Percentiles rank a stretch among this genome's conserved stretches.
These are phyloP conservation scores for Takifugu flavidus DNA, from an alignment of 2,113 vertebrate genomes.

Conservation along the genomic window DNA sequence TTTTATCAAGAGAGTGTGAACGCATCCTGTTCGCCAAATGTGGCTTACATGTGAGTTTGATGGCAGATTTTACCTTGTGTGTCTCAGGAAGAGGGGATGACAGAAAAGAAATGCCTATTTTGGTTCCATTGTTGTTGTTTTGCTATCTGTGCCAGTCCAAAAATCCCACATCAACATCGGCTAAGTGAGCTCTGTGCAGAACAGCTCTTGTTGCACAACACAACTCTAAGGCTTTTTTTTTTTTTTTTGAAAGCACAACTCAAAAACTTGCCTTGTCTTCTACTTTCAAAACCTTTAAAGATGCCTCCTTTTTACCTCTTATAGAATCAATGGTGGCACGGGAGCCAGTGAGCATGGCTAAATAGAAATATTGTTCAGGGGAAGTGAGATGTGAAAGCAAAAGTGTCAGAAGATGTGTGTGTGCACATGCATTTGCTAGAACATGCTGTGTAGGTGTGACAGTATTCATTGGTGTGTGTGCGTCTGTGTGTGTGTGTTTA, in stretches of 20 bases:
- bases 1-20: slow-evolving; percentile 40
- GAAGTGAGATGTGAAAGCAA: slow-evolving; percentile 79
- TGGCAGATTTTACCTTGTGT: slow-evolving; percentile 8
- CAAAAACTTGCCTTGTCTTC: slow-evolving; percentile 48
- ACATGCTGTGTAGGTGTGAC: slow-evolving; percentile 44
- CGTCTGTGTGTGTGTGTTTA: slow-evolving; percentile 6
- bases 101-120: slow-evolving; percentile 24
- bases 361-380: slow-evolving; percentile 79
- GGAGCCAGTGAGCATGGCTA: slow-evolving; percentile 72
- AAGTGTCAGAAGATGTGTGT: slow-evolving; percentile 65
- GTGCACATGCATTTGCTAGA: slow-evolving; percentile 5
- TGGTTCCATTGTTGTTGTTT: background rate
- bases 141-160: slow-evolving; percentile 12
- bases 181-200: slow-evolving; percentile 2
- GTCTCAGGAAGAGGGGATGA: slow-evolving; percentile 8
- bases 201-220: slow-evolving; percentile 14
- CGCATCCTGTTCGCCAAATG: slow-evolving; percentile 35
- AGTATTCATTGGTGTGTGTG: slow-evolving; percentile 33
- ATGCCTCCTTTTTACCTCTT: slow-evolving; percentile 47
- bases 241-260: slow-evolving; percentile 42
- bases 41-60: slow-evolving; percentile 2
- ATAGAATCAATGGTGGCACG: slow-evolving; percentile 64
- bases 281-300: slow-evolving; percentile 42
- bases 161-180: slow-evolving; percentile 16
- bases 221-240: background rate